Evolutionary conservation across 1,140 invertebrate species (phyloP), one percentile per base, ranked within the genome.

Genomic region (Bombus impatiens): DNA sequence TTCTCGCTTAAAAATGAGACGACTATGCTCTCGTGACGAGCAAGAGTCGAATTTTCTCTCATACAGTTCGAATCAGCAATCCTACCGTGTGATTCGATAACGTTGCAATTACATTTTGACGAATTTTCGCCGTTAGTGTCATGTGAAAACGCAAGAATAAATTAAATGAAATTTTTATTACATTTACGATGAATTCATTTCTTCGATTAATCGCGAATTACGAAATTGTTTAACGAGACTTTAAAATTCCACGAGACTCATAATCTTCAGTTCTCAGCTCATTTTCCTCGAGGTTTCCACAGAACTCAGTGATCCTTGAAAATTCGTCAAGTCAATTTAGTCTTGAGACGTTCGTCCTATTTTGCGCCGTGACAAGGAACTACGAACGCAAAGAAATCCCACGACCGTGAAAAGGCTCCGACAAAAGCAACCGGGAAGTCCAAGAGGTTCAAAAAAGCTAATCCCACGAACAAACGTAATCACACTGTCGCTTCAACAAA

Each of bases 301-400:
- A 15, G 15, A 47, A 18, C 9, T 32, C 72, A 75, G 15, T 32
- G 40, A 15, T 15, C 8, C 18, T 25, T 53, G 74, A 22, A 59
- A 77, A 77, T 77, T 77, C 25, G 35, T 77, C 47, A 18, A 59
- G 53, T 77, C 53, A 13, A 77, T 40, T 59, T 57, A 77, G 1
- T 40, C 53, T 40, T 12, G 25, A 37, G 25, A 57, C 15, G 18
- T 35, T 77, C 25, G 47, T 28, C 13, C 75, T 28, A 59, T 13
- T n/a, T 59, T 3, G 12, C 53, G 12, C 25, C 1, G 75, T 28
- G 9, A 32, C 47, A 76, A 59, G 75, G 25, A 37, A 44, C 22
- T 18, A n/a, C 35, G 13, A 59, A 32, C 10, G 53, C 35, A 18
- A 59, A 40, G 35, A 59, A 77, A 32, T 12, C 47, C 47, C 47